Evolutionary conservation across 2,888 invertebrate species (phyloP).

Genomic region (Oligia fasciuncula): DNA sequence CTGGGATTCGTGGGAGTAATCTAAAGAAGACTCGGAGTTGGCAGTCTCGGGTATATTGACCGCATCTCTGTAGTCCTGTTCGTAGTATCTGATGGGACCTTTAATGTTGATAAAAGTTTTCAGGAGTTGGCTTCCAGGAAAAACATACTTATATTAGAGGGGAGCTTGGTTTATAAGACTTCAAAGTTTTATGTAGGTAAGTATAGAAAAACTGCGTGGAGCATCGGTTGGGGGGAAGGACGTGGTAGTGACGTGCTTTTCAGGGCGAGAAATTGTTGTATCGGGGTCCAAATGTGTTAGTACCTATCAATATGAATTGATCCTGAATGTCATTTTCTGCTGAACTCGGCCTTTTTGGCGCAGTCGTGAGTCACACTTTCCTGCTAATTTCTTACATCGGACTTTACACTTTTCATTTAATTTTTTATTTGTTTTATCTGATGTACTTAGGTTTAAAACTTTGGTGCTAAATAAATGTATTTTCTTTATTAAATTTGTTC

Average conservation of each 20-base stretch:
- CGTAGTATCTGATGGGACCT: slow-evolving; percentile 80
- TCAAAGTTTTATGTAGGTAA: neutral
- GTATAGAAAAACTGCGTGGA: neutral
- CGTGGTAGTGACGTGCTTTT: neutral
- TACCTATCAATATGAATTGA: neutral
- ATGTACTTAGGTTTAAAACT: no score
- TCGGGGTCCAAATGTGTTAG: neutral
- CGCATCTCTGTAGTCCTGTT: slow-evolving; percentile 81
- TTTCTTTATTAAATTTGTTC: no score
- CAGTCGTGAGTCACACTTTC: no score
- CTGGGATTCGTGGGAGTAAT: slow-evolving; percentile 84
- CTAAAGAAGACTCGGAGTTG: slow-evolving; percentile 84
- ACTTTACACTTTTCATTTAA: no score
- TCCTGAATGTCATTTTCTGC: no score
- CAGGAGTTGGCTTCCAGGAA: neutral
- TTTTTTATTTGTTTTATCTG: no score
- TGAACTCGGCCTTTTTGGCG: no score
- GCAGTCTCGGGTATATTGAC: slow-evolving; percentile 75
- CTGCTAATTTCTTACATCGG: no score
- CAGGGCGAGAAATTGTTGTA: neutral
- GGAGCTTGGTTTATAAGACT: no score
- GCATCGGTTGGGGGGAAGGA: neutral
- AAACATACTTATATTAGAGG: neutral
- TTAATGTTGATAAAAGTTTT: neutral
- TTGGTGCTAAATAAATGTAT: no score